Base-by-base conservation (phyloP, 2,113 vertebrate species). In the Varanus komodoensis region DNA sequence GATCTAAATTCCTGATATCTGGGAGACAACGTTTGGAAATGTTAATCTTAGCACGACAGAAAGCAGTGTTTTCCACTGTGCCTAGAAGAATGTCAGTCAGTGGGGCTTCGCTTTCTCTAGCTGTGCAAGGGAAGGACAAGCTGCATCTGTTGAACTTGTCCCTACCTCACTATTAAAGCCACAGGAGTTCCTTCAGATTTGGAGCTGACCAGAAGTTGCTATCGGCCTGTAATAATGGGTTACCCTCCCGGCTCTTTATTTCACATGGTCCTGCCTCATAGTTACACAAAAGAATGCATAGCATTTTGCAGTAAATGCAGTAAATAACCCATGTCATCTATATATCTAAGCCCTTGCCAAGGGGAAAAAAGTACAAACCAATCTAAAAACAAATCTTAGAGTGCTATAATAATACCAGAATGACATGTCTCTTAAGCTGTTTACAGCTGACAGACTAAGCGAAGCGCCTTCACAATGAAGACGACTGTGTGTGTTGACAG, bases 351-450 rank as follows among this genome's bases (percentile, higher is more conserved):
- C 94, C 92, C 93, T 95, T 95, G 91, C 91, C 87, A 87, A 69
- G 71, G 90, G 78, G 9, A 8, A 12, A 50, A 83, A 91, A 92
- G 93, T 92, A 96, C 52, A 87, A 92, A 92, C 78, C 95, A 92
- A 95, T 96, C 96, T 95, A 91, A 95, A 95, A 95, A 84, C 93
- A 96, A 95, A 96, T 96, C 95, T 95, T 87, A 87, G 92, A 95
- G 93, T 93, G 93, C 93, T 94, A 91, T 95, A 96, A 96, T 96
- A 96, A 95, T 95, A 92, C 89, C 0, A 12, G 90, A 92, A 96
- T 95, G 95, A 95, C 95, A 96, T 95, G 95, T 93, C 95, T 95
- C 95, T 96, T 96, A 96, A 96, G 93, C 95, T 96, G 94, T 96
- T 96, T 96, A 95, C 95, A 96, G 94, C 92, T 96, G 96, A 95